These are phyloP conservation scores for Hexactinellida sp. DNA, from an alignment of 37 sponge, comb jelly and placozoan genomes.

Conservation along the genomic window DNA sequence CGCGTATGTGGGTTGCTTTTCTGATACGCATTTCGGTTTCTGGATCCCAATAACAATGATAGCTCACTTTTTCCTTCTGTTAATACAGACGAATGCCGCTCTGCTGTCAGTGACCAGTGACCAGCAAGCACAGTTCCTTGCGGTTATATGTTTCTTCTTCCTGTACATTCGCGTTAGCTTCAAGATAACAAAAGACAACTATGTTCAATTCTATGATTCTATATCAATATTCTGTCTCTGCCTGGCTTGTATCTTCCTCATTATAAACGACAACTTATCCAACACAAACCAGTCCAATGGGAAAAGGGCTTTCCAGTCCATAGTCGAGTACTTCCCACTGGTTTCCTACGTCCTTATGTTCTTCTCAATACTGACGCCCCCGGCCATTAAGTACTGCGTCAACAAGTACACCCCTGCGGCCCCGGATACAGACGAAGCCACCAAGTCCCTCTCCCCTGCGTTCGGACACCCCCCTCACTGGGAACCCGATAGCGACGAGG, in stretches of 20 bases:
- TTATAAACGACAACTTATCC: not conserved
- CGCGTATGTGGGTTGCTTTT: not conserved
- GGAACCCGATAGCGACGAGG: not conserved
- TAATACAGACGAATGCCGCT: not conserved
- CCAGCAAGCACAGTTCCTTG: not conserved
- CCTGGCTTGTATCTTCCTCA: not conserved
- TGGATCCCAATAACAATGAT: conserved; percentile 5
- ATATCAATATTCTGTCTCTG: not conserved
- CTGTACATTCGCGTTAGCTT: not conserved
- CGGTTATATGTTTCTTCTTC: not conserved
- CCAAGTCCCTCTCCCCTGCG: not conserved
- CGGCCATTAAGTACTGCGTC: not conserved
- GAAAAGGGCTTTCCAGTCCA: not conserved
- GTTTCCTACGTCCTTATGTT: not conserved
- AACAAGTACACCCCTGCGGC: not conserved
- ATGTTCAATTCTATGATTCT: not conserved
- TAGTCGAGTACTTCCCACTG: not conserved
- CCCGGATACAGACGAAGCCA: not conserved
- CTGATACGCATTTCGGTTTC: not conserved
- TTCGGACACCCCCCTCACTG: not conserved
- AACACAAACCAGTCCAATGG: not conserved
- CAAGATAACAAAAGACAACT: not conserved
- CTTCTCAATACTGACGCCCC: not conserved
- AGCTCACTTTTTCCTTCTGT: not conserved
- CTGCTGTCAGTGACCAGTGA: not conserved